These are phyloP conservation scores for Sinopyrophorus schimmeli DNA, from an alignment of 2,888 invertebrate species.

Conservation along the genomic window DNA sequence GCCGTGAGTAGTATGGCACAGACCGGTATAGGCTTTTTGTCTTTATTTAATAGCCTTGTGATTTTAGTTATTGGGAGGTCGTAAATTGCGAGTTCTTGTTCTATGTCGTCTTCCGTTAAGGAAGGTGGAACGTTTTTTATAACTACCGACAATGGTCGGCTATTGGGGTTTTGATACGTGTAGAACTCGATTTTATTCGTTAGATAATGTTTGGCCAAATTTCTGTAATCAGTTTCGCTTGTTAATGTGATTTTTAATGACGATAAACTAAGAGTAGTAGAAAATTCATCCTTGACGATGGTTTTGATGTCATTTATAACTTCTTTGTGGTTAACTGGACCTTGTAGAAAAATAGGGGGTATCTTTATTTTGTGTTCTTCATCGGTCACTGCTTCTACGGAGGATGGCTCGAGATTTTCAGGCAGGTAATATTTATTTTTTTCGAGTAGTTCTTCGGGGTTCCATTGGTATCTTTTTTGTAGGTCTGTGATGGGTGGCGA, in stretches of 20 bases:
- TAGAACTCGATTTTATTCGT: slow-evolving; percentile 8
- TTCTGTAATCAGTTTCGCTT: slow-evolving; percentile 7
- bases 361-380: slow-evolving; percentile 6
- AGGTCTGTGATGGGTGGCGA: slow-evolving; percentile 4
- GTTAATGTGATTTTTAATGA: slow-evolving; percentile 5
- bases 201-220: slow-evolving; percentile 10
- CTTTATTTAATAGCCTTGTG: slow-evolving; percentile 11
- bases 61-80: slow-evolving; percentile 5
- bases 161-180: slow-evolving; percentile 9
- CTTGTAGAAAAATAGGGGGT: slow-evolving; percentile 10
- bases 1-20: slow-evolving; percentile 15
- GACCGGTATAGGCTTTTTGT: slow-evolving; percentile 10
- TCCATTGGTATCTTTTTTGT: slow-evolving; percentile 6
- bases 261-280: slow-evolving; percentile 4
- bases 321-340: slow-evolving; percentile 4
- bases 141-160: slow-evolving; percentile 6
- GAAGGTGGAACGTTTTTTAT: slow-evolving; percentile 15
- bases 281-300: slow-evolving; percentile 2
- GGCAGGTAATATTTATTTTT: slow-evolving; percentile 3
- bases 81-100: background rate
- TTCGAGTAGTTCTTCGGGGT: background rate
- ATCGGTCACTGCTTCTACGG: background rate
- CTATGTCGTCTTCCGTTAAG: slow-evolving; percentile 3
- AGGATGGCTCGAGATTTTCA: background rate
- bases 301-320: slow-evolving; percentile 7